A percentile compares a stretch with the other conserved stretches of the same genome.
phyloP scores from a whole-genome alignment of 2,113 vertebrate species.

The Aramus guarauna region DNA sequence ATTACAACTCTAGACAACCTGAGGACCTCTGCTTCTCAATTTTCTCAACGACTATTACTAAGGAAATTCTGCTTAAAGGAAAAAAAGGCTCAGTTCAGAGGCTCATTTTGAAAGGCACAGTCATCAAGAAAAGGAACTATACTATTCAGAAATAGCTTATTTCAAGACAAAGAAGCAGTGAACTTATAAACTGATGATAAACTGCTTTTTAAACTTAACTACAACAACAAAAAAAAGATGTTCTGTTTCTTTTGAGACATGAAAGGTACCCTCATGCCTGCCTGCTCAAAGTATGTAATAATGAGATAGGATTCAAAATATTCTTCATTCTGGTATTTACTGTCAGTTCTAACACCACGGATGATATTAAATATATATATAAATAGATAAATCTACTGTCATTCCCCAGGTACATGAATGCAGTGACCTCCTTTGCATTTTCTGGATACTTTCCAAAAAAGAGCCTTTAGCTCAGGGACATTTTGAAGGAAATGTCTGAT shows the following conservation, averaged over 20 bases:
- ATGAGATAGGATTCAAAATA: not conserved
- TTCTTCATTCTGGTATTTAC: not conserved
- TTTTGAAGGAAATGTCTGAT: not conserved
- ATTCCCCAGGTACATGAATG: not conserved
- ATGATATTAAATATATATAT: not conserved
- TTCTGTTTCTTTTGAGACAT: not conserved
- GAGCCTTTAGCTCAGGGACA: not conserved
- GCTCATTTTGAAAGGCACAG: not conserved
- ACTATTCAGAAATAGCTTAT: not conserved
- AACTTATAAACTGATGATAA: not conserved
- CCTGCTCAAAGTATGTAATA: not conserved
- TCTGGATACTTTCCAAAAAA: not conserved
- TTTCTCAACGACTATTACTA: not conserved
- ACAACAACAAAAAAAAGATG: not conserved
- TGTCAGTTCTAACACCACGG: not conserved
- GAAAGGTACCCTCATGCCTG: not conserved
- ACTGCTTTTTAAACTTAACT: not conserved
- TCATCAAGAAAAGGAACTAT: not conserved
- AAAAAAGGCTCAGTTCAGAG: not conserved
- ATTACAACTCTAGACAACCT: not conserved
- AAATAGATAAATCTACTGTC: not conserved
- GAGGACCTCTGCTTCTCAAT: not conserved
- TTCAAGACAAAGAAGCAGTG: not conserved
- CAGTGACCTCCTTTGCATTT: not conserved
- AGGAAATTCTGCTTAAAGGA: not conserved